Base-by-base conservation (phyloP, 1,140 invertebrate genomes). In the Aphaenogaster rudis region DNA sequence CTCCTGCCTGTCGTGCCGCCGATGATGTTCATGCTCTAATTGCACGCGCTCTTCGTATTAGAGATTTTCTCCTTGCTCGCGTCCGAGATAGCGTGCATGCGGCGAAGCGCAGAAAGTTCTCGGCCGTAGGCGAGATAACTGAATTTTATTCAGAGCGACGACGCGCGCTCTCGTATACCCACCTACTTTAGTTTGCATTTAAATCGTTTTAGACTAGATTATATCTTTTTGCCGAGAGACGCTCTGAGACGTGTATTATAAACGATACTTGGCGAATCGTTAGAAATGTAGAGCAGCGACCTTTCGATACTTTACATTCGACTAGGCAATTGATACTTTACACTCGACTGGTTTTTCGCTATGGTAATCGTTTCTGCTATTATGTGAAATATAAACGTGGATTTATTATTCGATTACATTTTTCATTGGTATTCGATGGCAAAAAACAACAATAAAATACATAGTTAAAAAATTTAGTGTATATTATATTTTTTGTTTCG, bases 31-130 rank as follows among this genome's bases (percentile, higher is more conserved):
- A 79, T 45, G 76, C 76, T 86, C 76, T 78, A 80, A 86, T 84
- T 87, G 80, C 17, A 48, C 42, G 48, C 77, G 80, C 36, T 69
- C 66, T 86, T 86, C 86, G 57, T 69, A 87, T 67, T 80, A 86
- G 72, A 78, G 76, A 86, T 86, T 86, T 86, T 78, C 76, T 86
- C 84, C 72, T 86, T 50, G 72, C 64, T 86, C 39, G 59, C 48
- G 74, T 66, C 64, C 57, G 71, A 78, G 82, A 78, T 86, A 64
- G 76, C 76, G 59, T 61, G 77, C 64, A 21, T 52, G 45, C 79
- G 69, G 15, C 80, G 79, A 33, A 78, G 76, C 72, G 61, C 72
- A 42, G 61, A 86, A 67, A 78, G 76, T 86, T 86, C 84, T 80
- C 45, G 17, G 59, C 84, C 76, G 48, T 52, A 9, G 36, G 72